Base-by-base conservation (phyloP, 2,797 vertebrate genomes). In the Sebastiscus tertius region DNA sequence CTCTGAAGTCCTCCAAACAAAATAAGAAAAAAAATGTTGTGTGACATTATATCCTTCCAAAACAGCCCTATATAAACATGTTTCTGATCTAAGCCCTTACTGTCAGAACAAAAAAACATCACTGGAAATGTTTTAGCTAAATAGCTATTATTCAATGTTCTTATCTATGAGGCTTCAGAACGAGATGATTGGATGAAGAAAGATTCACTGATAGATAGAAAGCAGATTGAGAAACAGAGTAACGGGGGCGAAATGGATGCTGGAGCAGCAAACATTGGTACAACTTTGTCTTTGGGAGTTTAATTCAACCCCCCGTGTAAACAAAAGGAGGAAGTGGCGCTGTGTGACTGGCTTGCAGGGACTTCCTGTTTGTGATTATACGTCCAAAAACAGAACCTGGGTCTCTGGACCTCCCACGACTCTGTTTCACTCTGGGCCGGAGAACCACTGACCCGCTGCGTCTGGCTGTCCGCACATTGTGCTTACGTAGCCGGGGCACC, bases 301-400 rank as follows among this genome's bases (percentile, higher is more conserved):
- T 89, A 84, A 87, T 88, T 89, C 86, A 89, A 71, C 76, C 86
- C 92, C 84, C 85, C 77, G 63, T 2, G 82, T 94, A 95, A 94
- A 96, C 96, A 96, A 96, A 96, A 94, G 95, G 87, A 94, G 96
- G 96, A 96, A 96, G 93, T 89, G 81, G 88, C 79, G 86, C 92
- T 94, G 93, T 95, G 94, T 87, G 94, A 95, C 94, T 92, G 89
- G 88, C 91, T 94, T 89, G 88, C 85, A 81, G 89, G 69, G 93
- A 95, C 95, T 96, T 96, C 96, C 96, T 96, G 96, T 96, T 96
- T 96, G 95, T 95, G 94, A 95, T 90, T 90, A 77, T 88, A 84
- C 78, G 79, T 94, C 94, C 94, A 95, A 96, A 96, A 96, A 95
- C 93, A 95, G 93, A 94, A 93, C 79, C 91, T 80, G 83, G 78